Percentiles rank a stretch among this genome's conserved stretches.
Evolutionary conservation across 2,888 invertebrate genomes (phyloP).

Genomic region (Drosophila anomalata): DNA sequence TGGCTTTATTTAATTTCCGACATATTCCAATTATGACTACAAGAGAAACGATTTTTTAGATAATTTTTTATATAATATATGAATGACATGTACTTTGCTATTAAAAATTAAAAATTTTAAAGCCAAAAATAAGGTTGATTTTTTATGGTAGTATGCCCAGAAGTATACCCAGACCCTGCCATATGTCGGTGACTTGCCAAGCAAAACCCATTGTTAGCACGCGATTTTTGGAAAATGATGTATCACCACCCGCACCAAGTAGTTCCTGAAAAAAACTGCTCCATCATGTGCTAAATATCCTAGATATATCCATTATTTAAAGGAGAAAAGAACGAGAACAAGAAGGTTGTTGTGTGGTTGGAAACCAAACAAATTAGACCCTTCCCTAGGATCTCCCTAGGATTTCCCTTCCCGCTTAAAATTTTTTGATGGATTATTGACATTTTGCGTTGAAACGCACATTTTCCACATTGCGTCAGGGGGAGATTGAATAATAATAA

Average conservation of each 20-base stretch:
- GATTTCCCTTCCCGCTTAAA: conserved; percentile 2
- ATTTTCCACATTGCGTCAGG: conserved; percentile 57
- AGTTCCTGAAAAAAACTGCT: conserved; percentile 58
- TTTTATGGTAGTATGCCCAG: background rate
- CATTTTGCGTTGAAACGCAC: conserved; percentile 67
- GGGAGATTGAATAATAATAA: conserved; percentile 78
- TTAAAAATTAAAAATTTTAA: conserved; percentile 1
- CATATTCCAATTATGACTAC: background rate
- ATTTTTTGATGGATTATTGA: conserved; percentile 63
- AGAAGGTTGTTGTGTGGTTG: conserved; percentile 67
- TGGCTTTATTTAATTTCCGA: background rate
- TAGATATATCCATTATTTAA: conserved; percentile 31
- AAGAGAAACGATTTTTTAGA: background rate
- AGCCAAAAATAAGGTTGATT: background rate
- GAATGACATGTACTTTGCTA: background rate
- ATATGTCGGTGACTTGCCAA: conserved; percentile 32
- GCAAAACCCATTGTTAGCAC: conserved; percentile 52
- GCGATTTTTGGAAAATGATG: conserved; percentile 26
- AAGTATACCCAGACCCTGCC: conserved; percentile 15
- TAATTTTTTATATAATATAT: background rate
- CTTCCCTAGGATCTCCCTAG: background rate
- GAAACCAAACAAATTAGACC: conserved; percentile 68
- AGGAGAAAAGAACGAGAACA: conserved; percentile 23
- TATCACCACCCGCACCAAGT: conserved; percentile 10
- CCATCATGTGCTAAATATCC: conserved; percentile 73